Percentiles rank a stretch among this genome's conserved stretches.
These are phyloP conservation scores for Pelusios castaneus DNA, from an alignment of 2,113 vertebrate species.

Conservation along the genomic window DNA sequence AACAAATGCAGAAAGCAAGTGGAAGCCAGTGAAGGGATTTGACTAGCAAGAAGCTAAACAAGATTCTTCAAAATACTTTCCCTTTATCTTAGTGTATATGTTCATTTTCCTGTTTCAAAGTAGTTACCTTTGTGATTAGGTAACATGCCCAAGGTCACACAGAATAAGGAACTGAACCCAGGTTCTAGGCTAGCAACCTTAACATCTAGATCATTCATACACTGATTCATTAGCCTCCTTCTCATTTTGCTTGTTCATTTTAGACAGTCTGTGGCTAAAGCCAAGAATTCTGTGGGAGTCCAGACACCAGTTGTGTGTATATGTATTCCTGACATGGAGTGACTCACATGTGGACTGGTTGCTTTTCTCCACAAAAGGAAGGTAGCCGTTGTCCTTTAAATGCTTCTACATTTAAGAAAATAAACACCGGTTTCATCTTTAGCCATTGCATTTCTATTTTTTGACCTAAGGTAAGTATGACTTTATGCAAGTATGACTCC, in stretches of 20 bases:
- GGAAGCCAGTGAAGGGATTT: neutral
- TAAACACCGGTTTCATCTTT: neutral
- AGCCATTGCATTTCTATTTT: neutral
- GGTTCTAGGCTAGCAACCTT: neutral
- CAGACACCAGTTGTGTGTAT: neutral
- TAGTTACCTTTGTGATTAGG: neutral
- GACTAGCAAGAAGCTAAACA: neutral
- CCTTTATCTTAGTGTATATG: neutral
- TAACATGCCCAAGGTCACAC: neutral
- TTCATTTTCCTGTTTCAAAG: neutral
- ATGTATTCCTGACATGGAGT: neutral
- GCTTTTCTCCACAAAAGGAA: neutral
- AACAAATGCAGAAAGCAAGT: neutral
- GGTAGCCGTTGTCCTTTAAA: neutral
- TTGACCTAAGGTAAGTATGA: neutral
- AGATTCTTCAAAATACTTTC: neutral
- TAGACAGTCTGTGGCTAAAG: neutral
- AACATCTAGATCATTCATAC: neutral
- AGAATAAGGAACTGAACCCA: neutral
- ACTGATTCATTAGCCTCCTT: neutral
- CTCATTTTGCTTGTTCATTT: neutral
- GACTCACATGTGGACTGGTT: neutral
- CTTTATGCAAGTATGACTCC: too few species aligned
- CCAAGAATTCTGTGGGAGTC: neutral
- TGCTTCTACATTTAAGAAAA: neutral